Conservation (phyloP, 2,888 invertebrate genomes). For the Aquatica leii region DNA sequence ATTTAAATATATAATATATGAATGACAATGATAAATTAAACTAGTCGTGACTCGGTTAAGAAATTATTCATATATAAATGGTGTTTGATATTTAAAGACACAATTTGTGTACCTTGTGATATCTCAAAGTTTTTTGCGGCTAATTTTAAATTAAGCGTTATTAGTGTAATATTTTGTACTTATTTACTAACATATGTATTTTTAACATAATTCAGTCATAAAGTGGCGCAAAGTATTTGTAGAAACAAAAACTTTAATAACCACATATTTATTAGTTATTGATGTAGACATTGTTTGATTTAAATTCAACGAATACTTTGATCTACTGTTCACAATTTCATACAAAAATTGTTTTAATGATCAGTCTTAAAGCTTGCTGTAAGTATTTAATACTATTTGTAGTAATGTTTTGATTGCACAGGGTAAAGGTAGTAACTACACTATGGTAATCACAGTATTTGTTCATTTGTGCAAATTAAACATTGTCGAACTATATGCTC, state of each 20-base stretch:
- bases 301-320: not conserved
- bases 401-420: too few relatives aligned
- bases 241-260: not conserved
- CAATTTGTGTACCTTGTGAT: constrained; percentile 60
- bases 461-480: too few relatives aligned
- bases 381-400: too few relatives aligned
- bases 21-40: constrained; percentile 34
- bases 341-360: too few relatives aligned
- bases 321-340: too few relatives aligned
- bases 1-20: constrained; percentile 67
- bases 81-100: constrained; percentile 49
- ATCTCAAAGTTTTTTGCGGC: constrained; percentile 50
- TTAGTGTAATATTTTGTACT: constrained; percentile 38
- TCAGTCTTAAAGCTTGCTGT: too few relatives aligned
- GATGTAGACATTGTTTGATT: too few relatives aligned
- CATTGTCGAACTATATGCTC: too few relatives aligned
- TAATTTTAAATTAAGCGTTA: constrained; percentile 38
- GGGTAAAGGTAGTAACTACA: too few relatives aligned
- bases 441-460: too few relatives aligned
- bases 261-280: too few relatives aligned
- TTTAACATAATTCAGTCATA: constrained; percentile 15
- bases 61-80: constrained; percentile 25
- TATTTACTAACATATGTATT: constrained; percentile 32
- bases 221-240: constrained; percentile 24
- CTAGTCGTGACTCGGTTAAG: constrained; percentile 35